Evolutionary conservation across 2,113 vertebrate species (phyloP), one percentile per base, ranked within the genome.

Genomic region (Stigmatopora argus): DNA sequence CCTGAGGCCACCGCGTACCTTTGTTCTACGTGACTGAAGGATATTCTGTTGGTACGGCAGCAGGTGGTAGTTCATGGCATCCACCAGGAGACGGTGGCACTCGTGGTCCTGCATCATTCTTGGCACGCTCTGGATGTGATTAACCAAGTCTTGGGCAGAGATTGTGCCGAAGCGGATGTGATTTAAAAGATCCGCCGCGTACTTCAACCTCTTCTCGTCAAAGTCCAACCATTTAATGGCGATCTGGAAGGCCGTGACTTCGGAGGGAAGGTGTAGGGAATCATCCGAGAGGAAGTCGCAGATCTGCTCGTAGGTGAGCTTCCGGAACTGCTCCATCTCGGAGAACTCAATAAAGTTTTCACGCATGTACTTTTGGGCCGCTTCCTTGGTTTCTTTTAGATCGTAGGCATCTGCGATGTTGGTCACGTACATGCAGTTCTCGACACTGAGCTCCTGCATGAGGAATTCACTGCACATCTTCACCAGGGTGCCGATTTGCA

Each of bases 401-500:
- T 91, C 87, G 0, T 98, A 98, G 0, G 97, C 96, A 78, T 97
- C 94, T 7, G 97, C 95, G 35, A 99, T 97, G 78, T 98, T 99
- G 72, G 90, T 94, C 53, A 99, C 72, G 0, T 98, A 98, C 94
- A 97, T 98, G 69, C 96, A 98, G 34, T 98, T 99, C 85, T 99
- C 96, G 70, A 98, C 95, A 1, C 85, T 99, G 75, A 97, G 92
- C 92, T 98, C 96, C 73, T 92, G 94, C 78, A 92, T 93, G 71
- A 99, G 89, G 89, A 98, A 99, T 80, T 99, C 95, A 69, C 94
- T 96, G 87, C 97, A 99, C 94, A 99, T 98, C 87, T 97, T 98
- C 34, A 97, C 92, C 48, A 99, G 90, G n/a, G 92, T 94, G 51
- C 92, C 84, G 62, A 98, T 96, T 85, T 98, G 94, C 66, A 99